Percentiles rank a stretch among this genome's conserved stretches.
phyloP scores from a whole-genome alignment of 2,797 vertebrate genomes.

The Glyptemys insculpta region DNA sequence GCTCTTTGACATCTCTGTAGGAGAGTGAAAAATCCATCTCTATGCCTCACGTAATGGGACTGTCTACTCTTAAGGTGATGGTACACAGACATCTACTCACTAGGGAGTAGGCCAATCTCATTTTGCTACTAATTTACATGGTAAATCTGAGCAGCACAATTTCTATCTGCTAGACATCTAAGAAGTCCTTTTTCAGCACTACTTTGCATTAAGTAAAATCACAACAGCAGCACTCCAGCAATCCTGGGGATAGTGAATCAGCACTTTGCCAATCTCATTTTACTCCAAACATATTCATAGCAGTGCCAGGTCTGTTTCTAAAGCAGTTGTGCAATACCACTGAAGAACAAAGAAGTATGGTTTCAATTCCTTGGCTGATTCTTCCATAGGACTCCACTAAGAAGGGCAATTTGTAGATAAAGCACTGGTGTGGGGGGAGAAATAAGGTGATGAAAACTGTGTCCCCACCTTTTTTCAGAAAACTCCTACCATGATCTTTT shows the following conservation, averaged over 20 bases:
- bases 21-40: background rate
- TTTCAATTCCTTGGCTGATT: background rate
- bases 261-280: constrained; percentile 6
- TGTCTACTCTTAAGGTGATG: background rate
- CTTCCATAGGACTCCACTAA: background rate
- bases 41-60: background rate
- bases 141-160: background rate
- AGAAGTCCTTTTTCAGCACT: background rate
- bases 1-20: background rate
- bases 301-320: background rate
- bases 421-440: background rate
- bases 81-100: background rate
- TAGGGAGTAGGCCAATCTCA: background rate
- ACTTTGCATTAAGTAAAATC: background rate
- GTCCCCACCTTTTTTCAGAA: background rate
- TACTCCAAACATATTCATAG: background rate
- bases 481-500: background rate
- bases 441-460: background rate
- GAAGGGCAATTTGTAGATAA: background rate
- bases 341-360: background rate
- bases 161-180: background rate
- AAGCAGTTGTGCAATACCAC: background rate
- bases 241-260: background rate
- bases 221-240: background rate
- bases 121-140: background rate